These are phyloP conservation scores for human DNA, from an alignment of 2,113 vertebrate species.

Conservation along the genomic window DNA sequence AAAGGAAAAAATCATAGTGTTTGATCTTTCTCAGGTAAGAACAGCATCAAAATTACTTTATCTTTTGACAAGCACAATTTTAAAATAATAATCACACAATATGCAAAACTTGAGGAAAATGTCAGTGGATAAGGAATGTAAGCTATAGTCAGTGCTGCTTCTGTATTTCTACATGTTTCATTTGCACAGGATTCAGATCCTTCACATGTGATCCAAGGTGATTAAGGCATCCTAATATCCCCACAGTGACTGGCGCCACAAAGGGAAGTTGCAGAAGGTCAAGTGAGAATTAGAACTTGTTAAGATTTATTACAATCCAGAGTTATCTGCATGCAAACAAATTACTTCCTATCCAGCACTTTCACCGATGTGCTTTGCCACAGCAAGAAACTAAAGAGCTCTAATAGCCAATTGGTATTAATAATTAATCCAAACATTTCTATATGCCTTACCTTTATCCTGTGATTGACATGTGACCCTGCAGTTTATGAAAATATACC, in stretches of 20 bases:
- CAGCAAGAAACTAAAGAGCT: slow-evolving; percentile 72
- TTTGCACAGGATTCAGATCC: slow-evolving; percentile 17
- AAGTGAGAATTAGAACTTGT: slow-evolving; percentile 56
- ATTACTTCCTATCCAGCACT: not conserved
- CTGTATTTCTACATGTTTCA: not conserved
- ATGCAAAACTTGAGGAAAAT: not conserved
- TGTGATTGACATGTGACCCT: slow-evolving; percentile 52
- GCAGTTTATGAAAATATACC: slow-evolving; percentile 73
- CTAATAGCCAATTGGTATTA: slow-evolving; percentile 73
- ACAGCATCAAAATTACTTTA: not conserved
- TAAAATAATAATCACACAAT: slow-evolving; percentile 38
- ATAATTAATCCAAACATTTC: slow-evolving; percentile 80
- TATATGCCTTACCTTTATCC: slow-evolving; percentile 71
- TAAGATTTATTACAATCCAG: slow-evolving; percentile 62
- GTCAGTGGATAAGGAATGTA: not conserved
- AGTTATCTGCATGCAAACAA: slow-evolving; percentile 48
- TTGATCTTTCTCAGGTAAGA: slow-evolving; percentile 17
- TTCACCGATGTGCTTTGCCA: slow-evolving; percentile 53
- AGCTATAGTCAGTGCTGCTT: not conserved
- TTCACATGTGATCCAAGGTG: not conserved
- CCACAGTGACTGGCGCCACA: not conserved
- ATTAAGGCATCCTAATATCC: slow-evolving; percentile 45
- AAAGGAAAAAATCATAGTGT: slow-evolving; percentile 33
- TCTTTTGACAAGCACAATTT: slow-evolving; percentile 28
- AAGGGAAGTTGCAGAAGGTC: slow-evolving; percentile 51